Conservation (phyloP, 1,140 invertebrate genomes). For the Lithobius niger region DNA sequence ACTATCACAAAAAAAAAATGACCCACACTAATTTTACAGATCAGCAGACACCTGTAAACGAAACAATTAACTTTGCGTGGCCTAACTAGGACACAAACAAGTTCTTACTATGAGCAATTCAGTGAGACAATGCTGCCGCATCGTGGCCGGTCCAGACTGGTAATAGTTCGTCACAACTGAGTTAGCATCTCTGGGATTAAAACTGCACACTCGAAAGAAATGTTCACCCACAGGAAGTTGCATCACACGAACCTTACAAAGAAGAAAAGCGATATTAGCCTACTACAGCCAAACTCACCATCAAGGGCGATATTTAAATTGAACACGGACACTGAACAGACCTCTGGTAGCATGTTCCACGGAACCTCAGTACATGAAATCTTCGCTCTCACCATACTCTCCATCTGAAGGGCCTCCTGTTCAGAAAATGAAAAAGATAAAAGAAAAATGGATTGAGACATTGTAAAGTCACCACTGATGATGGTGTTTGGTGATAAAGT, state of each 20-base stretch:
- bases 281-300: too few relatives aligned
- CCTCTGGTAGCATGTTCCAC: slow-evolving; percentile 6
- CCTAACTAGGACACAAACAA: too few relatives aligned
- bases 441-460: too few relatives aligned
- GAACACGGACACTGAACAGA: too few relatives aligned
- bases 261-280: not conserved
- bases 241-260: slow-evolving; percentile 16
- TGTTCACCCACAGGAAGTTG: slow-evolving; percentile 46
- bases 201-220: slow-evolving; percentile 48
- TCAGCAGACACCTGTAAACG: too few relatives aligned
- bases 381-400: not conserved
- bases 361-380: slow-evolving; percentile 5
- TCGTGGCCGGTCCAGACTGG: slow-evolving; percentile 51
- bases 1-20: too few relatives aligned
- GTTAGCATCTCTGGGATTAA: slow-evolving; percentile 61
- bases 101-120: slow-evolving; percentile 60
- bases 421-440: too few relatives aligned
- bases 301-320: too few relatives aligned
- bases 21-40: too few relatives aligned
- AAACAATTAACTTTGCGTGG: too few relatives aligned
- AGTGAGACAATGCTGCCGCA: slow-evolving; percentile 50
- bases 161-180: slow-evolving; percentile 80
- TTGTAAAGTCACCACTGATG: too few relatives aligned
- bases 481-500: too few relatives aligned
- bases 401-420: slow-evolving; percentile 15